These are phyloP conservation scores for Margaritifera margaritifera DNA, from an alignment of 2,888 invertebrate genomes.

Conservation along the genomic window DNA sequence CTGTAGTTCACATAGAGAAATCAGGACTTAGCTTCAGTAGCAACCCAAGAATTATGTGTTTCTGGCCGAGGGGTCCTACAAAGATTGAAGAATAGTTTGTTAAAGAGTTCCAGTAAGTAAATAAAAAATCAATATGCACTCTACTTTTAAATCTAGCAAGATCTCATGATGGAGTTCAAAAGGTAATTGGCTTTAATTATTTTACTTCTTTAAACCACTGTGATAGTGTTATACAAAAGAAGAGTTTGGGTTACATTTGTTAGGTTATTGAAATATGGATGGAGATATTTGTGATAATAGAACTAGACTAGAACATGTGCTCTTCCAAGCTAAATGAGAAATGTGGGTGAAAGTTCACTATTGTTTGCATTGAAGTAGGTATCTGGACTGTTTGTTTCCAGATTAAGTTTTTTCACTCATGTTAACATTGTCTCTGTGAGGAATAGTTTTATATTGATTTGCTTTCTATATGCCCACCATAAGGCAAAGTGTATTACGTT, in stretches of 20 bases:
- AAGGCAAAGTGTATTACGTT: too few relatives aligned
- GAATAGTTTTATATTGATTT: too few relatives aligned
- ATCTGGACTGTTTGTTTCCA: neutral
- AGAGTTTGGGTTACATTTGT: neutral
- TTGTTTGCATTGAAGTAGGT: neutral
- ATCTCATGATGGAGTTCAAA: neutral
- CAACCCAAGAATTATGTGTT: conserved; percentile 37
- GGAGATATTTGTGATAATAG: too few relatives aligned
- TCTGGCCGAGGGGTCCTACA: conserved; percentile 67
- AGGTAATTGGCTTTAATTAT: neutral
- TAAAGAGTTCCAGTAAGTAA: neutral
- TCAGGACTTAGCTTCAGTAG: conserved; percentile 61
- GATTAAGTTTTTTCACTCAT: neutral
- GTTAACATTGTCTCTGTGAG: neutral
- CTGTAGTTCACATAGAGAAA: conserved; percentile 44
- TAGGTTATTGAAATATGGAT: neutral
- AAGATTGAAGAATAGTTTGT: neutral
- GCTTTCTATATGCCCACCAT: too few relatives aligned
- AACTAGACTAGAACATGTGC: too few relatives aligned
- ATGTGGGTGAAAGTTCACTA: neutral
- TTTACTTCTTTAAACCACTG: neutral
- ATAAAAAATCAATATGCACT: neutral
- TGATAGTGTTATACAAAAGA: neutral
- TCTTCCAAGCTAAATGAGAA: too few relatives aligned
- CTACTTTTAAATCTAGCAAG: neutral